These are phyloP conservation scores for Lasioglossum leucozonium DNA, from an alignment of 2,888 invertebrate species.

Conservation along the genomic window DNA sequence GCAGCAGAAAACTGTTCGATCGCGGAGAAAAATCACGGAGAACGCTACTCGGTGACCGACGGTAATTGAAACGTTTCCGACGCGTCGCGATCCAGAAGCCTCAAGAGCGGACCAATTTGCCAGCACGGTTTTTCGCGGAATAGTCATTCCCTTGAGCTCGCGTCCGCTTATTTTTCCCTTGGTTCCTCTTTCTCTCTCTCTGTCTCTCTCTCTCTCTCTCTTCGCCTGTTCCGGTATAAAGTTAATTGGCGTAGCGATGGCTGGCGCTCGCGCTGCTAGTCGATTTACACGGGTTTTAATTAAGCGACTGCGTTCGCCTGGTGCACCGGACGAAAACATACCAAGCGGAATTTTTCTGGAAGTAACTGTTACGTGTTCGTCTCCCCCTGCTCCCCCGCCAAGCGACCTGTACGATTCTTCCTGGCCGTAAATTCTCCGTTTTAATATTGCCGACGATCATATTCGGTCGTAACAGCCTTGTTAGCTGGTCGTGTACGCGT, in stretches of 20 bases:
- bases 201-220: background rate
- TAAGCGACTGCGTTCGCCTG: conserved; percentile 33
- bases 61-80: background rate
- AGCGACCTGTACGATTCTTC: conserved; percentile 23
- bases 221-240: conserved; percentile 30
- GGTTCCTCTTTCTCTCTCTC: background rate
- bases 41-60: background rate
- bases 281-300: conserved; percentile 58
- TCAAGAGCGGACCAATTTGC: conserved; percentile 39
- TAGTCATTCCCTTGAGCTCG: background rate
- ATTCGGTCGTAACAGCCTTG: background rate
- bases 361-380: conserved; percentile 34
- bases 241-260: conserved; percentile 58
- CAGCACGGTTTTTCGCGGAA: conserved; percentile 32
- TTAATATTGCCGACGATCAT: conserved; percentile 10
- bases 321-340: conserved; percentile 2
- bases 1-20: conserved; percentile 5
- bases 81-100: background rate
- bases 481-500: conserved; percentile 1
- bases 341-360: conserved; percentile 34
- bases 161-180: conserved; percentile 15
- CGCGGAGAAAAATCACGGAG: background rate
- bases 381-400: background rate
- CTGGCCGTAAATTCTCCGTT: conserved; percentile 31
- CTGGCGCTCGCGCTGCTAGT: conserved; percentile 29